Evolutionary conservation across 2,888 invertebrate genomes (phyloP), one percentile per base, ranked within the genome.

Genomic region (Pollenia angustigena): DNA sequence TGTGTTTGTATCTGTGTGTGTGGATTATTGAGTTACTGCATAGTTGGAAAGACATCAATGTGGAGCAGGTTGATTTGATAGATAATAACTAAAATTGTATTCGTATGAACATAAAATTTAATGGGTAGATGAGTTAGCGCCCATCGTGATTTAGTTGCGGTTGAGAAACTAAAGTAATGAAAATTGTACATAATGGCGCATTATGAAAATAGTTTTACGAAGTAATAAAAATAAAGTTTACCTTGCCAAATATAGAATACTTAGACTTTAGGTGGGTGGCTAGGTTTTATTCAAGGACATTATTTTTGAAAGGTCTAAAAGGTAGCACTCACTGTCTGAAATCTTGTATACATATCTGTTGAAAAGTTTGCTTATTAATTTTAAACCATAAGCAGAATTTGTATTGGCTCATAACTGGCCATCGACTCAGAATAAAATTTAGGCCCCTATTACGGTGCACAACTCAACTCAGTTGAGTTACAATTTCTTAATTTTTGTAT

Each of bases 51-150:
- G n/a, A 69, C 18, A 71, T 42, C 23, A 64, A 16, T 2, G 40
- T 2, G 10, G 6, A 16, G 8, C 18, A 44, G 52, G 18, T 52
- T 60, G 2, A 23, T 54, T 72, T 23, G 46, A 44, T 69, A 18
- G 7, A 6, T 60, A 78, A 56, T 50, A 54, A 56, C 56, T 54
- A 18, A 11, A 62, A 56, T 56, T 48, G 23, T 62, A 32, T 52
- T 14, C 8, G 16, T 42, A 42, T 48, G 16, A 16, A 66, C 44
- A 50, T 56, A 16, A 12, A 74, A 32, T 74, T 79, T 52, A 18
- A 62, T 46, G 80, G 80, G 80, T 18, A 16, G 69, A 71, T 62
- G 48, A 69, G 75, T 56, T 75, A 56, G 74, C 80, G 85, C 80
- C 85, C 85, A 69, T 32, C 7, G 54, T 48, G 75, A 79, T 74